A percentile compares a stretch with the other conserved stretches of the same genome.
Evolutionary conservation across 2,888 invertebrate genomes (phyloP).

Genomic region (Hylaea fasciaria): DNA sequence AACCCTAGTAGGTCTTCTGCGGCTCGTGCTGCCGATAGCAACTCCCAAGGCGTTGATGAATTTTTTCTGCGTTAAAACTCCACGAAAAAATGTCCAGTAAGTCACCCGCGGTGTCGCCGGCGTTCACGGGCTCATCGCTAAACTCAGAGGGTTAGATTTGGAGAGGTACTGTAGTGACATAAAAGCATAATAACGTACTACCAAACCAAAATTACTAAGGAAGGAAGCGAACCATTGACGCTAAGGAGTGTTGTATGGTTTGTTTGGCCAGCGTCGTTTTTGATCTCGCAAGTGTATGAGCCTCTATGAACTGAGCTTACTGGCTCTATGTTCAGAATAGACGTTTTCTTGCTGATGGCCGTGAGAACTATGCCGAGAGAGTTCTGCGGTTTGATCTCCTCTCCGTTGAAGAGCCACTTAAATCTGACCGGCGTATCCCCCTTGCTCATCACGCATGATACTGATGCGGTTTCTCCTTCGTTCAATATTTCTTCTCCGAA

Average conservation of each 20-base stretch:
- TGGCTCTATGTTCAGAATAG: slow-evolving; percentile 87
- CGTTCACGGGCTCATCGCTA: slow-evolving; percentile 88
- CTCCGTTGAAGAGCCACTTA: slow-evolving; percentile 88
- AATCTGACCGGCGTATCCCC: slow-evolving; percentile 93
- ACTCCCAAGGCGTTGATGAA: slow-evolving; percentile 85
- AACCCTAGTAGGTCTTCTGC: slow-evolving; percentile 89
- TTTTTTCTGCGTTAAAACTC: slow-evolving; percentile 85
- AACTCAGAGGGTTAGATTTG: slow-evolving; percentile 88
- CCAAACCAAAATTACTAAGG: slow-evolving; percentile 45
- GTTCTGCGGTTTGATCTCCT: slow-evolving; percentile 78
- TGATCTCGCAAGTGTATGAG: slow-evolving; percentile 87
- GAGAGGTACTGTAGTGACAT: slow-evolving; percentile 84
- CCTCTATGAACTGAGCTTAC: slow-evolving; percentile 86
- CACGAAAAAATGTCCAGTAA: slow-evolving; percentile 90
- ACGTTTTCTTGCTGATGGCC: slow-evolving; percentile 86
- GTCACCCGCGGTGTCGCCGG: slow-evolving; percentile 92
- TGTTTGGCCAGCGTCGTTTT: slow-evolving; percentile 86
- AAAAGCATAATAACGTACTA: slow-evolving; percentile 55
- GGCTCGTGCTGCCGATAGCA: slow-evolving; percentile 86
- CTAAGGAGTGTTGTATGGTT: slow-evolving; percentile 85
- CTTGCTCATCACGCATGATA: slow-evolving; percentile 90
- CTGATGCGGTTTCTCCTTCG: slow-evolving; percentile 89
- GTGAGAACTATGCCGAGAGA: slow-evolving; percentile 85
- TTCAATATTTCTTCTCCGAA: slow-evolving; percentile 90
- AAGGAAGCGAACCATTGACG: slow-evolving; percentile 84